Conservation (phyloP, 2,113 vertebrate genomes). For the Pterocles burchelli region DNA sequence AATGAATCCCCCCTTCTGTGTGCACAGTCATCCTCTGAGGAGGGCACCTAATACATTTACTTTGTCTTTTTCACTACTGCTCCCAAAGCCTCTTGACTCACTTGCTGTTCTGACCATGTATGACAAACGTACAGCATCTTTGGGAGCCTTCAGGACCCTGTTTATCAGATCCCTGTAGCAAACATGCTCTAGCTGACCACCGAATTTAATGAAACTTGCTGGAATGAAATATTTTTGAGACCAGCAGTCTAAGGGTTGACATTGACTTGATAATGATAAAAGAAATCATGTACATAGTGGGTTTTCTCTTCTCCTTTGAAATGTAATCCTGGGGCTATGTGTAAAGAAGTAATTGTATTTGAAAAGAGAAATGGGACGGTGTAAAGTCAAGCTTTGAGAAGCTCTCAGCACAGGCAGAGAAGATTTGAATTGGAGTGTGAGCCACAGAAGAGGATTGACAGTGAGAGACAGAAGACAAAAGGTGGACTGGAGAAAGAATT, state of each 20-base stretch:
- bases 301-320: conserved; percentile 25
- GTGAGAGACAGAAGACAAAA: background rate
- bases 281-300: conserved; percentile 1
- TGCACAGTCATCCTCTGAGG: background rate
- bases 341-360: conserved; percentile 21
- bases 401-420: background rate
- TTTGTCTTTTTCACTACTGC: background rate
- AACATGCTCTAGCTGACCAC: background rate
- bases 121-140: background rate
- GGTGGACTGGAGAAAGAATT: background rate
- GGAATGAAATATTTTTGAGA: background rate
- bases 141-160: background rate
- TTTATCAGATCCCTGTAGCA: background rate
- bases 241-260: background rate
- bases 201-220: background rate
- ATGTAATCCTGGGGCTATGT: conserved; percentile 27
- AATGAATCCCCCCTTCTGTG: background rate
- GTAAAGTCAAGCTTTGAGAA: background rate
- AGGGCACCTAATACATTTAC: background rate
- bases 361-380: background rate
- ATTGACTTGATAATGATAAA: background rate
- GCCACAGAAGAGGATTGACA: background rate
- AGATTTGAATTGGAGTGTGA: background rate
- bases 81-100: background rate
- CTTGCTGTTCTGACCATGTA: background rate